Base-by-base conservation (phyloP, 1,140 invertebrate genomes). In the Drosophila lini region DNA sequence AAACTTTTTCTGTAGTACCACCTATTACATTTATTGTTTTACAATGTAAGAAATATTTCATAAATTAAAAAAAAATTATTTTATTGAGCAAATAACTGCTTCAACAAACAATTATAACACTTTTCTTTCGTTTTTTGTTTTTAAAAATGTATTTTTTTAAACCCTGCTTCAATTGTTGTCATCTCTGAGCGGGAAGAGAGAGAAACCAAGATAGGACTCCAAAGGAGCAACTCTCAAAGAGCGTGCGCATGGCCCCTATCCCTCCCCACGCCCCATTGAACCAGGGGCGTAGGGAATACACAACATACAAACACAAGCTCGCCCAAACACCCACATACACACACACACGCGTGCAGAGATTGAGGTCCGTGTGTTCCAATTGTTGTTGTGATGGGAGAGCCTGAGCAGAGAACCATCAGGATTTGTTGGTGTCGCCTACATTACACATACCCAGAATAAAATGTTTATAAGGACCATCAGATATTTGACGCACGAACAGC, bases 401-500 rank as follows among this genome's bases (percentile, higher is more conserved):
- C 19, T 28, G 32, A 15, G 31, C 34, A 31, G 4, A 41, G 38
- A 58, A 58, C 38, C 42, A 45, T 59, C 68, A 48, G 15, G 19
- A 13, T 41, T 69, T 86, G 70, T 62, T 71, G 45, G 64, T 67
- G 63, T 52, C 42, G 40, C 40, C 62, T 84, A 93, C 95, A 28
- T 28, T 28, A 28, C 25, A 28, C 25, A 95, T 93, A 96, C 95
- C 95, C 94, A 95, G 93, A 96, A 95, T 85, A 96, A 92, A 32
- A 96, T 91, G 91, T 96, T 96, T 74, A 96, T 93, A 68, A 95
- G 92, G 62, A 96, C 93, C 68, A 96, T 94, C 34, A 95, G 92
- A 86, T 95, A 96, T 92, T 96, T 96, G 74, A 95, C 93, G 80
- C 94, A 93, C 57, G 94, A 94, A 93, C 95, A 96, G 93, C 95